Conservation (phyloP, 2,797 vertebrate species). For the Aselliscus stoliczkanus region DNA sequence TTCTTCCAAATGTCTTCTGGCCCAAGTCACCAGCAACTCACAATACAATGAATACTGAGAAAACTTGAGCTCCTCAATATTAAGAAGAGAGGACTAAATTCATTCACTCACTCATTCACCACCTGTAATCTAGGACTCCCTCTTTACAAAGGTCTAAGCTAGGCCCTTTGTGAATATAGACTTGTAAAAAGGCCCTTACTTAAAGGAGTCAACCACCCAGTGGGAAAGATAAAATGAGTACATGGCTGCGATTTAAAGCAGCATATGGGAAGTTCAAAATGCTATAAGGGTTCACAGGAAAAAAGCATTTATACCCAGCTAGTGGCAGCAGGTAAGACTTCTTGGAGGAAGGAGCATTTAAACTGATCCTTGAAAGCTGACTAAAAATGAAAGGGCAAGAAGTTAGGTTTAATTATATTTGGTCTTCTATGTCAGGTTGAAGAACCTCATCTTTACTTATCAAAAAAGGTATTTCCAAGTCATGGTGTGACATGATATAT, state of each 20-base stretch:
- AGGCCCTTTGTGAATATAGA: background rate
- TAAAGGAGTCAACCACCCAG: background rate
- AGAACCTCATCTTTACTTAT: background rate
- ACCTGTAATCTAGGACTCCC: background rate
- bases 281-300: background rate
- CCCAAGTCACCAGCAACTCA: background rate
- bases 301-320: background rate
- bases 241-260: background rate
- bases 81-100: background rate
- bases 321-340: background rate
- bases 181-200: background rate
- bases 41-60: background rate
- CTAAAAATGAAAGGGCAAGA: background rate
- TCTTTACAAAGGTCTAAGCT: background rate
- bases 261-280: background rate
- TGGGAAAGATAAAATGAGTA: background rate
- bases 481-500: background rate
- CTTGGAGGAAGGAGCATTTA: background rate
- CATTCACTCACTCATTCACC: background rate
- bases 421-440: background rate
- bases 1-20: background rate
- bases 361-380: background rate
- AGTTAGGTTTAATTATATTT: background rate
- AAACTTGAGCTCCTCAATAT: background rate
- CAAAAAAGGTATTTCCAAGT: background rate